Conservation (phyloP, 2,888 invertebrate genomes). For the Cryptus armator region DNA sequence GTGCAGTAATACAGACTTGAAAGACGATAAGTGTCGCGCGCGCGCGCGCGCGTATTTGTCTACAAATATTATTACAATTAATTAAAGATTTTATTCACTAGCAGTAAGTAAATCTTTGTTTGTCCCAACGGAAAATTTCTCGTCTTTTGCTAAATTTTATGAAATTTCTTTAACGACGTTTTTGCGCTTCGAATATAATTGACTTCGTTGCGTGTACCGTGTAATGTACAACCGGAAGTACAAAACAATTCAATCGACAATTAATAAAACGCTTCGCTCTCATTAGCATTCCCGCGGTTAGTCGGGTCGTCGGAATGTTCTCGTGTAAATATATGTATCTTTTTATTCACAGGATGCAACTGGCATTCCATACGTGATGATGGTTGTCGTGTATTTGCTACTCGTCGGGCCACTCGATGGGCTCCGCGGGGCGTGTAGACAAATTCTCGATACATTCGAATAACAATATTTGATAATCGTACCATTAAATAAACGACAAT, state of each 20-base stretch:
- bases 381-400: conserved; percentile 3
- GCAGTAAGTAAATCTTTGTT: too few species aligned
- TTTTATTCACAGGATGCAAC: conserved; percentile 77
- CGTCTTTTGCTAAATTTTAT: too few species aligned
- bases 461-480: too few species aligned
- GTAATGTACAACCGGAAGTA: background rate
- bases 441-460: background rate
- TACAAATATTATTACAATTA: too few species aligned
- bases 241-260: conserved; percentile 59
- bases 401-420: conserved; percentile 8
- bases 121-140: too few species aligned
- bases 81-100: too few species aligned
- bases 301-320: conserved; percentile 69
- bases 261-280: conserved; percentile 73
- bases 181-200: too few species aligned
- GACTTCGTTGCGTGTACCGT: background rate
- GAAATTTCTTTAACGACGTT: too few species aligned
- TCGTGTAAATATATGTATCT: conserved; percentile 76
- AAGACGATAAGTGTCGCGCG: too few species aligned
- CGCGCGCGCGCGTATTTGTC: too few species aligned
- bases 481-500: too few species aligned
- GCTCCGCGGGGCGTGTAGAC: background rate
- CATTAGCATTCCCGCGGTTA: conserved; percentile 77
- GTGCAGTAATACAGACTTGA: too few species aligned
- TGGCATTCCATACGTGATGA: conserved; percentile 74